phyloP scores from a whole-genome alignment of 2,888 invertebrate genomes.

The Acholoe squamosa region DNA sequence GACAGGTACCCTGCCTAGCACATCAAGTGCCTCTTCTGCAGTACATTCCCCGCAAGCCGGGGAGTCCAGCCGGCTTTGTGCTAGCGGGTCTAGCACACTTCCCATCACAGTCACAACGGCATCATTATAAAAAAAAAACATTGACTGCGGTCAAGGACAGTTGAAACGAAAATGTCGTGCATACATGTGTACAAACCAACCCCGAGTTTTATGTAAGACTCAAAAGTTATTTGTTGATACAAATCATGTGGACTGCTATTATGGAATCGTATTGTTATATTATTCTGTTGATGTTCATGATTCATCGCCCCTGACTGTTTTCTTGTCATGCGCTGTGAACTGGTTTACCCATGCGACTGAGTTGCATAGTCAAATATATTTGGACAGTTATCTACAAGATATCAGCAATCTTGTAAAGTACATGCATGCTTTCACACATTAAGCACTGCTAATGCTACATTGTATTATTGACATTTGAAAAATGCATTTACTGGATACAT shows the following conservation, averaged over 20 bases:
- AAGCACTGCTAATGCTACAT: conserved; percentile 52
- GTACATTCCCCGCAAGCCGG: conserved; percentile 33
- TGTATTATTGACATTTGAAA: conserved; percentile 44
- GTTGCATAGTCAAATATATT: conserved; percentile 53
- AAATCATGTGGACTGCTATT: conserved; percentile 55
- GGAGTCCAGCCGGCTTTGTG: conserved; percentile 42
- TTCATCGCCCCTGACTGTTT: conserved; percentile 28
- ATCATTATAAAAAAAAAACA: conserved; percentile 41
- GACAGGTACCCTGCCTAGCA: not conserved
- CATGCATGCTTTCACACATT: conserved; percentile 36
- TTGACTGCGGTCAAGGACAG: conserved; percentile 36
- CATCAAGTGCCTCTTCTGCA: conserved; percentile 31
- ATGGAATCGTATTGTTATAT: conserved; percentile 57
- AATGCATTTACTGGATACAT: conserved; percentile 56
- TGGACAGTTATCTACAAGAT: conserved; percentile 49
- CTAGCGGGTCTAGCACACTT: conserved; percentile 54
- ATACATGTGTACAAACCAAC: conserved; percentile 51
- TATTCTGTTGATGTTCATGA: conserved; percentile 57
- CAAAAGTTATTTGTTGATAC: conserved; percentile 37
- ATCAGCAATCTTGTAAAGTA: not conserved
- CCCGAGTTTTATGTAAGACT: conserved; percentile 21
- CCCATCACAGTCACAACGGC: conserved; percentile 61
- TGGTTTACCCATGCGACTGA: conserved; percentile 30
- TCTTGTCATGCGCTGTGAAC: not conserved
- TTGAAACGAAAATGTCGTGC: conserved; percentile 22